Percentiles rank a stretch among this genome's conserved stretches.
These are phyloP conservation scores for Dasyornis broadbenti DNA, from an alignment of 2,113 vertebrate species.

Conservation along the genomic window DNA sequence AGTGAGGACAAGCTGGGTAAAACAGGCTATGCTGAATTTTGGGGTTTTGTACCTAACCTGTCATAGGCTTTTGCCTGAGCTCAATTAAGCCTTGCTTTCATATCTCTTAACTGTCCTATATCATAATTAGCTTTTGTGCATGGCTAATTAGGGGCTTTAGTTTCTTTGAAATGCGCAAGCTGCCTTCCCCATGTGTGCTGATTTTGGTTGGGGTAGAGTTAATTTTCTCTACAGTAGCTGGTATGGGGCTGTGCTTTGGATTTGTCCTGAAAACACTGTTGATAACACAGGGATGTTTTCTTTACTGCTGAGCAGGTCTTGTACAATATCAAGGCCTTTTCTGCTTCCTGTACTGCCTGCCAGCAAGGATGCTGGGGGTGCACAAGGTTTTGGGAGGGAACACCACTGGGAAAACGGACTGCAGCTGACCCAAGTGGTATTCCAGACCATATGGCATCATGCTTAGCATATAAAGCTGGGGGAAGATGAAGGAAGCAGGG, in stretches of 20 bases:
- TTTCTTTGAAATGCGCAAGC: background rate
- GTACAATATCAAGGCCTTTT: background rate
- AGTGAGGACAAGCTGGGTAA: background rate
- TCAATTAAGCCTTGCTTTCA: accelerated
- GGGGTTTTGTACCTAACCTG: background rate
- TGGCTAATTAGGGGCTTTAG: background rate
- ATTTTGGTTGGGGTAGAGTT: background rate
- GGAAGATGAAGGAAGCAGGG: background rate
- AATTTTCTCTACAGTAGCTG: background rate
- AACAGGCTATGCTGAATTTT: background rate
- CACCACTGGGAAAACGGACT: background rate
- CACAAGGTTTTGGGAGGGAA: background rate
- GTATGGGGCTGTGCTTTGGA: background rate
- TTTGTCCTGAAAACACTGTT: background rate
- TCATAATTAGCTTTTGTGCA: background rate
- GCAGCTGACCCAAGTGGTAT: background rate
- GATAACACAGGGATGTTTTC: background rate
- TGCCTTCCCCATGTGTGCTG: background rate
- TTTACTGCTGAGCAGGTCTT: background rate
- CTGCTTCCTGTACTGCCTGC: background rate
- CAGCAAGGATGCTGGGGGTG: background rate
- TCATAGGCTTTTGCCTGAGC: background rate
- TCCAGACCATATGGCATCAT: background rate
- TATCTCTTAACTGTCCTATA: background rate
- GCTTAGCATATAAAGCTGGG: background rate